Conservation (phyloP, 2,113 vertebrate genomes). For the Thunnus thynnus region DNA sequence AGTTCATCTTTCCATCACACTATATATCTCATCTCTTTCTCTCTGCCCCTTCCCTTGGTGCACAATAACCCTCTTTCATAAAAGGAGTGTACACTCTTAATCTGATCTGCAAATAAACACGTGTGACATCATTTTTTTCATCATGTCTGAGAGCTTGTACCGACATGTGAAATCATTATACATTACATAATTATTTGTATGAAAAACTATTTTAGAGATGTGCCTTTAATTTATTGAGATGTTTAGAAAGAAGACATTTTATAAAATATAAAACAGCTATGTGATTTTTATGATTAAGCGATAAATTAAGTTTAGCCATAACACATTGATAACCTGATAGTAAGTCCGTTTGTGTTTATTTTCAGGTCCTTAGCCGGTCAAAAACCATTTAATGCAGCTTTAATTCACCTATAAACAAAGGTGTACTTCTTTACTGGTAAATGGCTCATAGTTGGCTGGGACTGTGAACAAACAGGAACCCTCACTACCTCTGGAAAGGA, state of each 20-base stretch:
- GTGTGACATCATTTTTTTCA: constrained; percentile 7
- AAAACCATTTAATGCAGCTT: not conserved
- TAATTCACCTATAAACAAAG: not conserved
- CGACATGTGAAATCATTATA: not conserved
- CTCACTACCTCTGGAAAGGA: not conserved
- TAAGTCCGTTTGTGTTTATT: no score
- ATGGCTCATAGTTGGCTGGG: no score
- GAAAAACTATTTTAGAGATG: no score
- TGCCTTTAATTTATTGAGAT: not conserved
- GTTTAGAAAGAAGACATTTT: not conserved
- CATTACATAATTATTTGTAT: not conserved
- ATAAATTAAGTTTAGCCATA: no score
- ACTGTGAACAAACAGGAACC: constrained; percentile 26
- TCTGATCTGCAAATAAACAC: constrained; percentile 42
- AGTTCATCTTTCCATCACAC: constrained; percentile 28
- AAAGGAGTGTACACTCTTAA: not conserved
- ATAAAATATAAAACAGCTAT: no score
- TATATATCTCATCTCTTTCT: constrained; percentile 1
- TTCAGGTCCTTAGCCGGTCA: not conserved
- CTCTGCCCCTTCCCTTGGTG: not conserved
- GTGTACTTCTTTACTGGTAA: not conserved
- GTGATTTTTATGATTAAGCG: no score
- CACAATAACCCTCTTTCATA: constrained; percentile 52
- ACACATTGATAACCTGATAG: not conserved
- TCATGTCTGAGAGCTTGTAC: not conserved